Base-by-base conservation (phyloP, 1,140 invertebrate species). In the Andrena cerasifolii region DNA sequence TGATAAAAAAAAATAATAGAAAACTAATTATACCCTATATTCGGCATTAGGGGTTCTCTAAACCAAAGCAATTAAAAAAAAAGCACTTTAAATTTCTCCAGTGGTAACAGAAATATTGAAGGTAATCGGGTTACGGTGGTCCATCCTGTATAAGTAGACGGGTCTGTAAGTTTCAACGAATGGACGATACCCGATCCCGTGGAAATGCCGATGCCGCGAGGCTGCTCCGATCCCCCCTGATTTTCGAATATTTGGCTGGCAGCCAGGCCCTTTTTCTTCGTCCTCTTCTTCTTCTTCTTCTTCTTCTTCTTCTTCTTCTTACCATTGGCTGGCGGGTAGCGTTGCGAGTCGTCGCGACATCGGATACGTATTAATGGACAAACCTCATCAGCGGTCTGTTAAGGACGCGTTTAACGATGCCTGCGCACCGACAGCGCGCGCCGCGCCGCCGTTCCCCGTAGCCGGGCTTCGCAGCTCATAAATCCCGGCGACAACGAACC, bases 321-420 rank as follows among this genome's bases (percentile, higher is more conserved):
- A n/a, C n/a, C n/a, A 53, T 26, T 40, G 59, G 49, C 12, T 49
- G 75, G 49, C 8, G 45, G 45, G 10, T 4, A 49, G 16, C 45
- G 14, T 18, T 4, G 7, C 51, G 51, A 54, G 21, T 5, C 24
- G 24, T 10, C 24, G 16, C 59, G 66, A 80, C 56, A 67, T 79
- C 76, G 71, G 67, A 78, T 78, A 49, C 68, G 54, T 87, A 88
- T 88, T 86, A 86, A 87, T 84, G 85, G 80, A 59, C 75, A 56
- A 82, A 82, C 73, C 82, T 80, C 84, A 84, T 84, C 80, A 80
- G 49, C 81, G 66, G 56, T 63, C 47, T 49, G 79, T 75, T 82
- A 79, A 79, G 75, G 61, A 82, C 54, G 26, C 61, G 61, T 79
- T 75, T 61, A 79, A 79, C 77, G 61, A 74, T 58, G n/a, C 4